phyloP scores from a whole-genome alignment of 2,113 vertebrate species.

The Zapus hudsonius region DNA sequence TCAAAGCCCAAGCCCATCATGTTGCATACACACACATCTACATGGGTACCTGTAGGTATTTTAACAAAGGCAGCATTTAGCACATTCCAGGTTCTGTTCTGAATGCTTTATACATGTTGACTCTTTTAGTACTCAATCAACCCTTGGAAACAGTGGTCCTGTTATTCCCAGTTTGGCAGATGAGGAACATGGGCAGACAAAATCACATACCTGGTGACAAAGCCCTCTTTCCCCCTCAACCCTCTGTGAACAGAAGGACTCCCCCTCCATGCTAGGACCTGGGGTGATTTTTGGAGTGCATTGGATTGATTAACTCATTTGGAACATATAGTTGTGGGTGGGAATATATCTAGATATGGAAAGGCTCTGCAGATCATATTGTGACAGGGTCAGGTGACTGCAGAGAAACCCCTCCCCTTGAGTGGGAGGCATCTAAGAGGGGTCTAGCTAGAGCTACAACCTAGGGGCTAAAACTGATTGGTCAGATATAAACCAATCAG shows the following conservation, averaged over 20 bases:
- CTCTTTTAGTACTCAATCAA: not conserved
- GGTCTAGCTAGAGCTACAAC: too few species aligned
- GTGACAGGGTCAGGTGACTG: too few species aligned
- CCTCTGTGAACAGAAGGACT: not conserved
- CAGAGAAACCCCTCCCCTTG: too few species aligned
- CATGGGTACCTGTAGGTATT: not conserved
- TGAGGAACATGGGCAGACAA: not conserved
- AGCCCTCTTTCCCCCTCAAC: not conserved
- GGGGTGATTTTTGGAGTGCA: not conserved
- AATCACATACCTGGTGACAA: not conserved
- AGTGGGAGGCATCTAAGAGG: too few species aligned
- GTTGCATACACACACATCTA: not conserved
- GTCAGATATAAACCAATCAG: too few species aligned
- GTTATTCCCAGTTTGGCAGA: not conserved
- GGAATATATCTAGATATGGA: not conserved
- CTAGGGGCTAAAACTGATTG: too few species aligned
- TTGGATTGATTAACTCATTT: not conserved
- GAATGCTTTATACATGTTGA: conserved; percentile 17
- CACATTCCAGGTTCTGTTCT: conserved; percentile 4
- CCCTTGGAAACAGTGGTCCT: not conserved
- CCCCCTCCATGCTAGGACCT: not conserved
- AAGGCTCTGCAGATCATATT: not conserved
- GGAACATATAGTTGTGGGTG: not conserved
- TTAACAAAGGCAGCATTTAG: not conserved
- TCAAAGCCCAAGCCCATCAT: not conserved